Evolutionary conservation across 2,797 vertebrate genomes (phyloP).

Genomic region (Poeciliopsis turneri): DNA sequence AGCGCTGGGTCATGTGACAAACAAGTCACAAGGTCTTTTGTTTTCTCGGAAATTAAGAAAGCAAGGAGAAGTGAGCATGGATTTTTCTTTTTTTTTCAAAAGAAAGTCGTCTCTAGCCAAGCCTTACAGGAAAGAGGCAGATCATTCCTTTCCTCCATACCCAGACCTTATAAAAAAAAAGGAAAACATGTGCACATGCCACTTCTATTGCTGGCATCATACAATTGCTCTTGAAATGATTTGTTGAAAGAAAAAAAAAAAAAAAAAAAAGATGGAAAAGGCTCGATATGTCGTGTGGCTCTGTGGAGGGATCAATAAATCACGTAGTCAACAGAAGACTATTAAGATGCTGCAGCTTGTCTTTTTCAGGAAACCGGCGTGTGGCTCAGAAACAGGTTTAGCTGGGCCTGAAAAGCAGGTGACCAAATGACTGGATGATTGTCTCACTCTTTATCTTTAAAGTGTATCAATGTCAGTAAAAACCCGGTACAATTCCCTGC

Average conservation of each 20-base stretch:
- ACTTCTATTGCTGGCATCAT: background rate
- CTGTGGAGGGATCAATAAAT: slow-evolving; percentile 12
- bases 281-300: slow-evolving; percentile 27
- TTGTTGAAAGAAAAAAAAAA: background rate
- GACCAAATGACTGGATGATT: slow-evolving; percentile 9
- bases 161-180: background rate
- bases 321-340: background rate
- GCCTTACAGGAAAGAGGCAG: slow-evolving; percentile 44
- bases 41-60: slow-evolving; percentile 3
- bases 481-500: background rate
- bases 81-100: slow-evolving; percentile 13
- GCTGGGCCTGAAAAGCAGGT: slow-evolving; percentile 32
- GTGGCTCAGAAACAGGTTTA: slow-evolving; percentile 51
- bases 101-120: slow-evolving; percentile 41
- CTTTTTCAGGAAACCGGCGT: background rate
- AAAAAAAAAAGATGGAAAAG: background rate
- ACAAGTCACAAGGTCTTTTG: slow-evolving; percentile 38
- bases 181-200: slow-evolving; percentile 24
- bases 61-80: slow-evolving; percentile 7
- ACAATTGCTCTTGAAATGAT: background rate
- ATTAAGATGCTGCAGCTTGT: background rate
- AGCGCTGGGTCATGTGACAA: slow-evolving; percentile 16
- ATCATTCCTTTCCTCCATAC: background rate
- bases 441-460: background rate
- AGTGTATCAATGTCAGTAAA: background rate